Evolutionary conservation across 2,113 vertebrate species (phyloP).

Genomic region (Calcarius ornatus): DNA sequence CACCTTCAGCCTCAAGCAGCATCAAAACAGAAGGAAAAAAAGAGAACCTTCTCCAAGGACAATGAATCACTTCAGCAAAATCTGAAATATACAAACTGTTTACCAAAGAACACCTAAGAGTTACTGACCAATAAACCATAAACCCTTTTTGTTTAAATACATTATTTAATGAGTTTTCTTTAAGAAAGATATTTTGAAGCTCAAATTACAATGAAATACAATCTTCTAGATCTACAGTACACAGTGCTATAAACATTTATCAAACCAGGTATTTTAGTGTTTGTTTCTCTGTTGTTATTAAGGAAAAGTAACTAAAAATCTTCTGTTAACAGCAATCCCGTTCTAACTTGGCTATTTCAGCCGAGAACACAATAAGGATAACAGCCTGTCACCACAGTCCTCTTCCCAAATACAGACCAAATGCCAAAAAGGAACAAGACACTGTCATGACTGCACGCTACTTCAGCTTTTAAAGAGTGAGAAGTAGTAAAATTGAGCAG

Average conservation of each 20-base stretch:
- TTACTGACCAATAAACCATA: not conserved
- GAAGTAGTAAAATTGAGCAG: not conserved
- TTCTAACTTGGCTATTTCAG: not conserved
- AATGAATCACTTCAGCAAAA: not conserved
- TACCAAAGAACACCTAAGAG: not conserved
- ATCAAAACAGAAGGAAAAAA: not conserved
- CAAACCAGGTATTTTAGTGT: not conserved
- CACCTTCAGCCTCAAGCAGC: not conserved
- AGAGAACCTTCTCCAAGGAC: not conserved
- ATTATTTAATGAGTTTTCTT: conserved; percentile 37
- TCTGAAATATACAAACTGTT: not conserved
- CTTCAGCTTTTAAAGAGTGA: not conserved
- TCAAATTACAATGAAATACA: conserved; percentile 22
- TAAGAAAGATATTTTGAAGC: conserved; percentile 24
- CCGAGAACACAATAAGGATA: not conserved
- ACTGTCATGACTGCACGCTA: not conserved
- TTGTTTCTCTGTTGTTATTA: not conserved
- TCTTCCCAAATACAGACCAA: not conserved
- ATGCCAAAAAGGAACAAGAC: not conserved
- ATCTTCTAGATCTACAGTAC: not conserved
- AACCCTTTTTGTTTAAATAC: not conserved
- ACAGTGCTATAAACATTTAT: not conserved
- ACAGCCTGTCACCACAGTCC: not conserved
- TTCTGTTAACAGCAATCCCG: not conserved
- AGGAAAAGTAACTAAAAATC: not conserved